phyloP scores from a whole-genome alignment of 1,140 invertebrate species.

The Ceratina japonica region DNA sequence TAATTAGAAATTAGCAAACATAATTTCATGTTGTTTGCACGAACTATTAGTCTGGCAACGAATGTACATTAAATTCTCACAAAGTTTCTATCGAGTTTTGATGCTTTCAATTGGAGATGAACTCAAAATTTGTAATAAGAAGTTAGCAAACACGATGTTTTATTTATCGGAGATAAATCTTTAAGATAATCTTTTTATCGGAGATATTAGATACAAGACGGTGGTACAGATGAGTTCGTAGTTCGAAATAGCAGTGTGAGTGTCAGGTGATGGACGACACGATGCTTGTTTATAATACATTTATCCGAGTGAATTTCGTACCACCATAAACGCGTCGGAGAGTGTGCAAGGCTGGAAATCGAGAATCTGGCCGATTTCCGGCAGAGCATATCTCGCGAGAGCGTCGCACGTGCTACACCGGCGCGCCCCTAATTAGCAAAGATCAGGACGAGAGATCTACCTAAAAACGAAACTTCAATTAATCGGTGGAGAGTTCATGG shows the following conservation, averaged over 20 bases:
- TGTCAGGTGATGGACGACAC: not conserved
- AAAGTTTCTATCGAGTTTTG: not conserved
- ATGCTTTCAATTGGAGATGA: not conserved
- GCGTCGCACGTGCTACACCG: conserved; percentile 1
- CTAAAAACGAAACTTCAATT: conserved; percentile 48
- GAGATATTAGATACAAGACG: conserved; percentile 1
- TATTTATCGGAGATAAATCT: no score
- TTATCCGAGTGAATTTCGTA: conserved; percentile 9
- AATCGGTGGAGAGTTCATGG: conserved; percentile 7
- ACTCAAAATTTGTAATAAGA: no score
- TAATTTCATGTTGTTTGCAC: not conserved
- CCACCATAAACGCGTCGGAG: conserved; percentile 31
- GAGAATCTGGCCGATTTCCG: conserved; percentile 14
- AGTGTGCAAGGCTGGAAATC: conserved; percentile 4
- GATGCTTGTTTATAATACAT: not conserved
- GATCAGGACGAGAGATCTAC: not conserved
- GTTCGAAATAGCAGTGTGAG: no score
- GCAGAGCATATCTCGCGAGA: conserved; percentile 22
- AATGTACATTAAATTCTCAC: no score
- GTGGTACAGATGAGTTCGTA: not conserved
- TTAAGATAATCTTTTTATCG: not conserved
- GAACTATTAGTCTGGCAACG: not conserved
- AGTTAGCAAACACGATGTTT: no score
- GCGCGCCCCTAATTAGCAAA: not conserved
- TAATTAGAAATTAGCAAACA: no score